Conservation (phyloP, 2,113 vertebrate species). For the Crocuta crocuta region DNA sequence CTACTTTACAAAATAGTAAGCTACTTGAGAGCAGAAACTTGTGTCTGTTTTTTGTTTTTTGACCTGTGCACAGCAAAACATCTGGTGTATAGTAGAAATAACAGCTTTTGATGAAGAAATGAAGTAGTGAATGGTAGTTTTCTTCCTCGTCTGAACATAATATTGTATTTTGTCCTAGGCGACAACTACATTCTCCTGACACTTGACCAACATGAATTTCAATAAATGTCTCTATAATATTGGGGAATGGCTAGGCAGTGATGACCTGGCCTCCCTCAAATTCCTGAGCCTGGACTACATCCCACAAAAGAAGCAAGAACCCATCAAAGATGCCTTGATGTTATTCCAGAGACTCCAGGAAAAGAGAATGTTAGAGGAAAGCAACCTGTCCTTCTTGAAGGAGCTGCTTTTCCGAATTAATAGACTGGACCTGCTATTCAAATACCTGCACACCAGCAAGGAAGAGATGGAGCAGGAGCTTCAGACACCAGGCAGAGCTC, state of each 20-base stretch:
- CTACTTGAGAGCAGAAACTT: background rate
- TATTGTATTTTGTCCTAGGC: slow-evolving; percentile 57
- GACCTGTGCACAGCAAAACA: background rate
- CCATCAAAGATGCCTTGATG: slow-evolving; percentile 73
- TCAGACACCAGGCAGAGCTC: slow-evolving; percentile 47
- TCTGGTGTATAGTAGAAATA: background rate
- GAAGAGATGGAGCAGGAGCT: slow-evolving; percentile 77
- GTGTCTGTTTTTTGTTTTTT: background rate
- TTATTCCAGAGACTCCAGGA: slow-evolving; percentile 81
- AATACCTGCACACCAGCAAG: slow-evolving; percentile 49
- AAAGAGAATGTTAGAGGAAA: slow-evolving; percentile 62
- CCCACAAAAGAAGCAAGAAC: slow-evolving; percentile 76
- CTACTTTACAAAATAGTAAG: background rate
- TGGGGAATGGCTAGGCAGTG: slow-evolving; percentile 76
- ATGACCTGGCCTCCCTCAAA: slow-evolving; percentile 81
- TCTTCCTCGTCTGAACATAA: slow-evolving; percentile 25
- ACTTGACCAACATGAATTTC: slow-evolving; percentile 61
- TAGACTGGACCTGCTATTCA: slow-evolving; percentile 78
- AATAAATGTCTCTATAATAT: slow-evolving; percentile 70
- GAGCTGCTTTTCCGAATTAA: slow-evolving; percentile 84
- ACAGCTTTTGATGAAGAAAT: background rate
- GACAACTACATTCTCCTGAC: background rate
- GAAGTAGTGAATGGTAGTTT: background rate
- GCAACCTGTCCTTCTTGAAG: slow-evolving; percentile 80
- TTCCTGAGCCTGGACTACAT: slow-evolving; percentile 85